Conservation (phyloP, 2,888 invertebrate genomes). For the Busseola fusca region DNA sequence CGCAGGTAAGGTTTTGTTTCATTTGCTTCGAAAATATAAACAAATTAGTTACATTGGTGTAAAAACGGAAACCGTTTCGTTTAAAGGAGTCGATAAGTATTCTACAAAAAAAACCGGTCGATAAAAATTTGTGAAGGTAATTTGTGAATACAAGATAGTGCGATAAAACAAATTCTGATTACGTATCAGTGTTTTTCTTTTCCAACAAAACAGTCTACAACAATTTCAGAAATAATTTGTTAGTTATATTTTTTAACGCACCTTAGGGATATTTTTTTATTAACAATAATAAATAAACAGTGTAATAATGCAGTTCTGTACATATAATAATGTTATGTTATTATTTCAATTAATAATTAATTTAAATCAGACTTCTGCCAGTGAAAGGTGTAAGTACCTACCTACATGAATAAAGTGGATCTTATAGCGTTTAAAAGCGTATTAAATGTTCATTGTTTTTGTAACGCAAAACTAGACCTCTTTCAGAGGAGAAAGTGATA, state of each 20-base stretch:
- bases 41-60: slow-evolving; percentile 1
- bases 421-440: neutral
- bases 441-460: neutral
- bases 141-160: slow-evolving; percentile 38
- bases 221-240: neutral
- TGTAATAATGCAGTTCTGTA: slow-evolving; percentile 42
- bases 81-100: slow-evolving; percentile 18
- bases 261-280: neutral
- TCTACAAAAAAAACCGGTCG: slow-evolving; percentile 24
- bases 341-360: slow-evolving; percentile 38
- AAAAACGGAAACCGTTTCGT: neutral
- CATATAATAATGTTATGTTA: slow-evolving; percentile 34
- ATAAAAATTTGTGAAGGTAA: slow-evolving; percentile 42
- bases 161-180: slow-evolving; percentile 49
- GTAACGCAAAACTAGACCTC: neutral
- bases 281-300: neutral
- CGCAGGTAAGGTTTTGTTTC: neutral
- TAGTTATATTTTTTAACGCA: slow-evolving; percentile 10
- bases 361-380: slow-evolving; percentile 32
- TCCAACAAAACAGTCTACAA: slow-evolving; percentile 22
- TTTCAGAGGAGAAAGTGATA: neutral
- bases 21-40: neutral
- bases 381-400: slow-evolving; percentile 39
- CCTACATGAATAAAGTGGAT: neutral
- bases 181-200: slow-evolving; percentile 31